These are phyloP conservation scores for Strix occidentalis DNA, from an alignment of 2,797 vertebrate genomes.

Conservation along the genomic window DNA sequence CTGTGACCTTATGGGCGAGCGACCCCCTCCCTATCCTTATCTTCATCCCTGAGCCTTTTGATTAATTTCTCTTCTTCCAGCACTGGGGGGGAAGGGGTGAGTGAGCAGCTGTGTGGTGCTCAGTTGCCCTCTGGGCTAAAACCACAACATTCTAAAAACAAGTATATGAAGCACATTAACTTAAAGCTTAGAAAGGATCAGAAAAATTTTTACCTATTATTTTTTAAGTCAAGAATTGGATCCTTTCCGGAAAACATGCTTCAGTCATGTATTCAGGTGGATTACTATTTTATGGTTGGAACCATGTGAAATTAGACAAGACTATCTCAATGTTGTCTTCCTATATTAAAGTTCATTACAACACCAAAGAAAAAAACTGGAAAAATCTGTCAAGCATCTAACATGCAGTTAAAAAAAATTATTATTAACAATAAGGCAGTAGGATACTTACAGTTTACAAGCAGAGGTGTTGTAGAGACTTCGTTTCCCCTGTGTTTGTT, in stretches of 20 bases:
- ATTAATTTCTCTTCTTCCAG: too few species aligned
- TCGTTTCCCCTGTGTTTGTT: constrained; percentile 98
- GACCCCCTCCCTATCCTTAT: too few species aligned
- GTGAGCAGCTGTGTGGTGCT: too few species aligned
- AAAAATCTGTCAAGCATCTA: neutral
- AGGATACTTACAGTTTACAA: constrained; percentile 91
- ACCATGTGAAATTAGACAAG: neutral
- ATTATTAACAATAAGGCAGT: neutral
- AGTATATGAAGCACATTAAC: neutral
- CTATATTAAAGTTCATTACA: neutral
- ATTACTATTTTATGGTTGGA: neutral
- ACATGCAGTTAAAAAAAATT: neutral
- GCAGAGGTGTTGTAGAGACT: constrained; percentile 93
- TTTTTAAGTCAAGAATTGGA: neutral
- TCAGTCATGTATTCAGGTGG: neutral
- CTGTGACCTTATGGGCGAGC: too few species aligned
- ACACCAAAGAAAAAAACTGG: neutral
- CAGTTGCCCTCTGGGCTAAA: too few species aligned
- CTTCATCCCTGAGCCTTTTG: too few species aligned
- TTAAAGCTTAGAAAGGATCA: neutral
- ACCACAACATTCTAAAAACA: neutral
- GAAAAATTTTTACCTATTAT: neutral
- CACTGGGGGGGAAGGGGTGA: too few species aligned
- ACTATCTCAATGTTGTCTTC: neutral
- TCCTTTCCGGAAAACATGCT: neutral